These are phyloP conservation scores for Florisuga fusca DNA, from an alignment of 2,797 vertebrate species.

Conservation along the genomic window DNA sequence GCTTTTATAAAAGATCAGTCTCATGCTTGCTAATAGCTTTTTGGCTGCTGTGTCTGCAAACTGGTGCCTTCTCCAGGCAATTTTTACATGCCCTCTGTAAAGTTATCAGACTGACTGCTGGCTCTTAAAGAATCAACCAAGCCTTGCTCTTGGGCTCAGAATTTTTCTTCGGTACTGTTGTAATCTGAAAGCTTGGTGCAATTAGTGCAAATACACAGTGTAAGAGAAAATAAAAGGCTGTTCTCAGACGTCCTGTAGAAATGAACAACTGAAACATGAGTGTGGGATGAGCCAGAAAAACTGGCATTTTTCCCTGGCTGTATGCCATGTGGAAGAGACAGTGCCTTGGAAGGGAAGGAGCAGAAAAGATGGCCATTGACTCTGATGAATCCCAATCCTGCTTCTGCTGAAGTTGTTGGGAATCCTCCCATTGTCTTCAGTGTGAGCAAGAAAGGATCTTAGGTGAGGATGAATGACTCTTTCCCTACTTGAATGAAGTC, in stretches of 20 bases:
- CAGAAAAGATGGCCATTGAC: constrained; percentile 54
- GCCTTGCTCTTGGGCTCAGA: constrained; percentile 46
- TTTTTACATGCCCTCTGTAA: constrained; percentile 44
- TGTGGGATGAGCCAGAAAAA: constrained; percentile 52
- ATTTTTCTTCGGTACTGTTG: constrained; percentile 54
- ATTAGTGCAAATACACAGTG: constrained; percentile 7
- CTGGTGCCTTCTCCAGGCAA: constrained; percentile 67
- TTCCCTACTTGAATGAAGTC: constrained; percentile 73
- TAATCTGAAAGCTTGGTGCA: constrained; percentile 39
- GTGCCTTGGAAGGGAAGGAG: constrained; percentile 69
- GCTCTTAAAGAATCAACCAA: constrained; percentile 14
- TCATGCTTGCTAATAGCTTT: constrained; percentile 45
- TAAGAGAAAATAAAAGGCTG: constrained; percentile 63
- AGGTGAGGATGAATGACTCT: constrained; percentile 66
- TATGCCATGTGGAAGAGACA: constrained; percentile 46
- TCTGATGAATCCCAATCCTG: constrained; percentile 68
- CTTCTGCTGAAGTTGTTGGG: constrained; percentile 58
- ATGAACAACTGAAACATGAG: constrained; percentile 51
- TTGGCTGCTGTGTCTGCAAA: constrained; percentile 45
- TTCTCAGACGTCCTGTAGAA: constrained; percentile 55
- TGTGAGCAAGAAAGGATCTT: constrained; percentile 65
- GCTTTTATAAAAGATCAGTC: constrained; percentile 8
- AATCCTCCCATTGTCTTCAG: constrained; percentile 51
- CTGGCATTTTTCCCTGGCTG: constrained; percentile 51
- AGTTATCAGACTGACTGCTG: constrained; percentile 44